A percentile compares a stretch with the other conserved stretches of the same genome.
Evolutionary conservation across 2,888 invertebrate species (phyloP).

Genomic region (Therioaphis trifolii): DNA sequence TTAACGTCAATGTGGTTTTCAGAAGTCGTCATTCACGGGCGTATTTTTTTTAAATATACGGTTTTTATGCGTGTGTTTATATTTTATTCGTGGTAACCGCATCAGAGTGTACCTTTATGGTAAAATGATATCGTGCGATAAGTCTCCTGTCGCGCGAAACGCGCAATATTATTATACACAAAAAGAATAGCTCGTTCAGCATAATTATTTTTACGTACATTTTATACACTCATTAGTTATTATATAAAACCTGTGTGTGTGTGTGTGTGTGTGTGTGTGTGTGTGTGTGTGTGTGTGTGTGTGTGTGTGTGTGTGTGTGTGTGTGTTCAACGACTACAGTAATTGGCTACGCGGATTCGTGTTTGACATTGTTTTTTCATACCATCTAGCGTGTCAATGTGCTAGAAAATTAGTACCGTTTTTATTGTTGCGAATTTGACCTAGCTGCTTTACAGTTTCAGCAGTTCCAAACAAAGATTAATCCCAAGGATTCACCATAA

Average conservation of each 20-base stretch:
- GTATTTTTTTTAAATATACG: neutral
- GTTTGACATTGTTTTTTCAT: neutral
- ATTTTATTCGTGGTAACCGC: neutral
- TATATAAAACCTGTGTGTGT: neutral
- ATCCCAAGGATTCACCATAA: neutral
- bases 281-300: too few species aligned
- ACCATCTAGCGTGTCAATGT: neutral
- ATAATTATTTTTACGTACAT: too few species aligned
- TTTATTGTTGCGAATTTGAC: neutral
- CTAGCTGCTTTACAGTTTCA: neutral
- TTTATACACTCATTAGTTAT: neutral
- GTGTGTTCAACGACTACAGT: too few species aligned
- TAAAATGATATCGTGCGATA: neutral
- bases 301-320: too few species aligned
- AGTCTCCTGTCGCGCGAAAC: constrained; percentile 11
- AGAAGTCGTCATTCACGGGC: neutral
- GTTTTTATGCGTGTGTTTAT: neutral
- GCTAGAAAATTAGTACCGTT: neutral
- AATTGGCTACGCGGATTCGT: neutral
- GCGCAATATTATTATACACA: neutral
- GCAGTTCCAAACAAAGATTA: neutral
- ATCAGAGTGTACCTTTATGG: neutral
- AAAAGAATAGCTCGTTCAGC: too few species aligned
- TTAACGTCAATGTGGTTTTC: neutral
- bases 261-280: too few species aligned